Evolutionary conservation across 23 tunicate species (phyloP).

Genomic region (Ciona savignyi): DNA sequence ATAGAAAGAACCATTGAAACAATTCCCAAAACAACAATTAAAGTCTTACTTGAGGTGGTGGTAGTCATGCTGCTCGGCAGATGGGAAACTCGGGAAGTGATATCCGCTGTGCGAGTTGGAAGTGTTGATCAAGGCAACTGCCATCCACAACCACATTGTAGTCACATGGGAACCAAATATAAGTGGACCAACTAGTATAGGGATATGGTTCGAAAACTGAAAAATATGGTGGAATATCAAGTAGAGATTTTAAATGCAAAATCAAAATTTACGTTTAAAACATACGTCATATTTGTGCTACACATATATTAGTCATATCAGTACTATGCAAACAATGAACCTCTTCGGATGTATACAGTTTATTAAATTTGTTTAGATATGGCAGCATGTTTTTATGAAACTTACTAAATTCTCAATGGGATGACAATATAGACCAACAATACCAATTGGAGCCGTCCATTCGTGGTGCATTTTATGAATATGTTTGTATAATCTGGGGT

Average conservation of each 20-base stretch:
- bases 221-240: too few species aligned
- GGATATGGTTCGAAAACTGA: conserved; percentile 51
- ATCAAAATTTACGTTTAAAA: too few species aligned
- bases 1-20: too few species aligned
- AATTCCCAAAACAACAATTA: too few species aligned
- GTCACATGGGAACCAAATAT: conserved; percentile 50
- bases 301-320: too few species aligned
- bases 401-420: conserved; percentile 63
- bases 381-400: too few species aligned
- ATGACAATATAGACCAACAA: conserved; percentile 55
- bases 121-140: conserved; percentile 43
- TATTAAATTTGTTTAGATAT: too few species aligned
- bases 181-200: conserved; percentile 54
- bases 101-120: conserved; percentile 75
- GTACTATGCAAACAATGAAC: too few species aligned
- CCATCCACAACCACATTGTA: conserved; percentile 47
- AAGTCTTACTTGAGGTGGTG: conserved; percentile 83
- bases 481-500: conserved; percentile 57
- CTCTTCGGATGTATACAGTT: too few species aligned
- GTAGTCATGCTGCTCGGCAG: conserved; percentile 71
- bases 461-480: too few species aligned
- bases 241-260: too few species aligned
- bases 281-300: too few species aligned
- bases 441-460: conserved; percentile 65
- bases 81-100: conserved; percentile 79